Evolutionary conservation across 2,888 invertebrate genomes (phyloP).

Genomic region (Helobdella robusta): DNA sequence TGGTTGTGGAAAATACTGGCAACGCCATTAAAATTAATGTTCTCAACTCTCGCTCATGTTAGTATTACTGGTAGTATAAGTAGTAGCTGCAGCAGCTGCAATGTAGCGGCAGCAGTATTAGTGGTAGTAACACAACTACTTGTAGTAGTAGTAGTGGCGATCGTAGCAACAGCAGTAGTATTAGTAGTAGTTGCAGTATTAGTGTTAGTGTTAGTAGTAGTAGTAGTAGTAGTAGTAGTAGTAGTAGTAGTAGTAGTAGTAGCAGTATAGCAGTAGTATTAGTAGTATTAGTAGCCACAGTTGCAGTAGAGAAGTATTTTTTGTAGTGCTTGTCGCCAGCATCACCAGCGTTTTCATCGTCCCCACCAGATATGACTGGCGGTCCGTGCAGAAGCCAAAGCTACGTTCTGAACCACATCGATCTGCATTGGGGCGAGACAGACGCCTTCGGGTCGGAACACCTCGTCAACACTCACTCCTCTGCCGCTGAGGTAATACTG

Average conservation of each 20-base stretch:
- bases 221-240: too few relatives aligned
- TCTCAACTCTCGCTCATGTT: constrained; percentile 25
- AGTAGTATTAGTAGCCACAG: too few relatives aligned
- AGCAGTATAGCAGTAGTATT: too few relatives aligned
- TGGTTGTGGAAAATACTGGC: constrained; percentile 24
- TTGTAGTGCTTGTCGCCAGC: not conserved
- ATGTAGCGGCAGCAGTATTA: not conserved
- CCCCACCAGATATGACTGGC: constrained; percentile 52
- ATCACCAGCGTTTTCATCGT: not conserved
- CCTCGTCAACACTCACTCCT: constrained; percentile 75
- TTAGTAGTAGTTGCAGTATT: too few relatives aligned
- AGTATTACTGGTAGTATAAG: not conserved
- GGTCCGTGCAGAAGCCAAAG: constrained; percentile 64
- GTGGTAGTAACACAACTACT: too few relatives aligned
- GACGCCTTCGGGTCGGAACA: constrained; percentile 81
- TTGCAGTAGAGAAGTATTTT: too few relatives aligned
- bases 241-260: too few relatives aligned
- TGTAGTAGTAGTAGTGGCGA: too few relatives aligned
- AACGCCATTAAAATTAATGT: constrained; percentile 21
- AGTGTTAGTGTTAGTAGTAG: too few relatives aligned
- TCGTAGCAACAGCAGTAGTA: too few relatives aligned
- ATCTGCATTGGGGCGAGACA: constrained; percentile 84
- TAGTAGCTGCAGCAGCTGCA: not conserved
- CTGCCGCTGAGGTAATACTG: constrained; percentile 65
- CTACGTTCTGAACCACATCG: constrained; percentile 81